phyloP scores from a whole-genome alignment of 1,140 invertebrate species.

The Lerema accius region DNA sequence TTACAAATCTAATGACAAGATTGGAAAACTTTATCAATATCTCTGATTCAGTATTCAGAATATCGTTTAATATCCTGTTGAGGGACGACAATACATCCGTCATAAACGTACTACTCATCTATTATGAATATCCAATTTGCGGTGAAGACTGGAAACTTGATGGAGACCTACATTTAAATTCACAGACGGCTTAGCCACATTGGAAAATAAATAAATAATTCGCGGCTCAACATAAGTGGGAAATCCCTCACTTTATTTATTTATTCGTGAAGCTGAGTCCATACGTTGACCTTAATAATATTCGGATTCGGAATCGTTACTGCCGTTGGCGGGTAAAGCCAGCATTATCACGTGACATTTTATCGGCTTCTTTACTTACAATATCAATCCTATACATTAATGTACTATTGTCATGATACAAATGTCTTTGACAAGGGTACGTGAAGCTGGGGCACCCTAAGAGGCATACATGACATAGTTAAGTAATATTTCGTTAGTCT shows the following conservation, averaged over 20 bases:
- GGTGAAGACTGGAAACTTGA: background rate
- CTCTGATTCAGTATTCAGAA: background rate
- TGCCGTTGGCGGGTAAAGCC: background rate
- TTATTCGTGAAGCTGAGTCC: background rate
- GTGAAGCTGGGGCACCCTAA: too few species aligned
- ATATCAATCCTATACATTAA: background rate
- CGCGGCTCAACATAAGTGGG: background rate
- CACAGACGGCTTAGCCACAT: background rate
- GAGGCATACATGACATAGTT: too few species aligned
- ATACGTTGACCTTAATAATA: background rate
- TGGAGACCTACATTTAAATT: background rate
- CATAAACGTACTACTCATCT: background rate
- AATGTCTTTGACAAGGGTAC: conserved; percentile 7
- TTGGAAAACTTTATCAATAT: background rate
- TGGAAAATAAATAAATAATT: background rate
- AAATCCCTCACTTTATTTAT: background rate
- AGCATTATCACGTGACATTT: background rate
- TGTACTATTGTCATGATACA: background rate
- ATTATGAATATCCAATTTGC: background rate
- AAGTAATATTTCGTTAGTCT: too few species aligned
- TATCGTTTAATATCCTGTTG: background rate
- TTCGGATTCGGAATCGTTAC: background rate
- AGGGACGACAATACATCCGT: background rate
- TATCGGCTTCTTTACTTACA: background rate
- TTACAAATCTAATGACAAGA: background rate